phyloP scores from a whole-genome alignment of 64 coral and sea anemone species.

The Montipora foliosa region DNA sequence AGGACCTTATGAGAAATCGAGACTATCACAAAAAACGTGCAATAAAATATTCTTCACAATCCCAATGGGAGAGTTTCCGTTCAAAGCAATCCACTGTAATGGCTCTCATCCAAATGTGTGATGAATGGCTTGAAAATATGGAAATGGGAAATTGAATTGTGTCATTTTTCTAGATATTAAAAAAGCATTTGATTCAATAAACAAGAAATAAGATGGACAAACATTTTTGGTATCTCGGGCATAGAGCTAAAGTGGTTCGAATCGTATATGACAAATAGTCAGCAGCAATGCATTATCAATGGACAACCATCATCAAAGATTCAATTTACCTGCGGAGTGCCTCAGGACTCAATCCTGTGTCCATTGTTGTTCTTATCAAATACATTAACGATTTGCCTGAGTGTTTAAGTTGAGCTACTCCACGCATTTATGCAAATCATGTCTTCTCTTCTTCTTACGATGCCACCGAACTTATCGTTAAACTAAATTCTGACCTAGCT shows the following conservation, averaged over 20 bases:
- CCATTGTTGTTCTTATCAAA: conserved; percentile 28
- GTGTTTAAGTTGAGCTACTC: background rate
- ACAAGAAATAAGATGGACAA: conserved; percentile 33
- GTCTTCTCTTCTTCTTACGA: conserved; percentile 46
- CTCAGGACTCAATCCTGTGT: conserved; percentile 15
- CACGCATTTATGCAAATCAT: conserved; percentile 40
- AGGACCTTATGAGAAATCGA: no score
- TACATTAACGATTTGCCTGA: conserved; percentile 62
- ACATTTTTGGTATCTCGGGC: conserved; percentile 20
- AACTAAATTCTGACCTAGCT: conserved; percentile 23
- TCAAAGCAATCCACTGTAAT: conserved; percentile 9
- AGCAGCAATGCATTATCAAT: conserved; percentile 34
- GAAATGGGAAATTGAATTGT: background rate
- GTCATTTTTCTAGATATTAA: conserved; percentile 28
- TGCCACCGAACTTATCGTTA: background rate
- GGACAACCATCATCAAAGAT: background rate
- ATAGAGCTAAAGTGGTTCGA: conserved; percentile 20
- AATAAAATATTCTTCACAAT: no score
- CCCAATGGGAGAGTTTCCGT: background rate
- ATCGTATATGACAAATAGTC: conserved; percentile 30
- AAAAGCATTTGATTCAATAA: conserved; percentile 22
- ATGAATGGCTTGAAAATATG: conserved; percentile 46
- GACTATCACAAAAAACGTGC: no score
- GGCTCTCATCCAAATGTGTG: conserved; percentile 37
- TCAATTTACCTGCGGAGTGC: conserved; percentile 8